Evolutionary conservation across 2,888 invertebrate genomes (phyloP), one percentile per base, ranked within the genome.

Genomic region (Penaeus monodon): DNA sequence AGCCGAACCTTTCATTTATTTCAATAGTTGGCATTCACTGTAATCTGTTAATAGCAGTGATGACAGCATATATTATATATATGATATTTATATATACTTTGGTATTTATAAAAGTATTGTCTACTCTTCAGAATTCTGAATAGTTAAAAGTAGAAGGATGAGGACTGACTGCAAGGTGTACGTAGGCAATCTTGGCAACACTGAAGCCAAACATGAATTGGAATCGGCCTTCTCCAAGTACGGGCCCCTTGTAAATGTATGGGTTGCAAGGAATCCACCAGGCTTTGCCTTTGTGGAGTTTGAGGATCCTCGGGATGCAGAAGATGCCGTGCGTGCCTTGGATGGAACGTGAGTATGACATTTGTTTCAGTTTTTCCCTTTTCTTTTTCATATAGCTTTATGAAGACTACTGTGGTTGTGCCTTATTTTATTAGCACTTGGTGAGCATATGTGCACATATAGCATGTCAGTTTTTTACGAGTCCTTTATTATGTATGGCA

Each of bases 201-300:
- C 97, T 91, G 97, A 97, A 14, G 96, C 97, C n/a, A 97, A 97
- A 93, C 96, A 96, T 92, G 97, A 97, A 93, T 94, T 97, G 88
- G 97, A 98, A 92, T 96, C 96, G 91, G 95, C 96, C 22, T 98
- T 98, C 92, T 94, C 95, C 87, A 96, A 97, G 93, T 98, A 96
- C 92, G 98, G 98, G 14, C 96, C 96, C 73, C 94, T 98, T 90
- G 94, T 96, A 91, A 98, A 97, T 93, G 97, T 98, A 78, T 98
- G 98, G 98, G 97, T 98, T 81, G 98, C 98, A 0, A 94, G 97
- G 91, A 97, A 98, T 92, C 98, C 97, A 68, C 97, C 97, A 12
- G 98, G 97, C 33, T 97, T 97, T 93, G 97, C 97, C 0, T 97
- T 97, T 92, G 96, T 97, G 6, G 97, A 97, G 93, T 97, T 95